Conservation (phyloP, 2,797 vertebrate species). For the Acanthis flammea region DNA sequence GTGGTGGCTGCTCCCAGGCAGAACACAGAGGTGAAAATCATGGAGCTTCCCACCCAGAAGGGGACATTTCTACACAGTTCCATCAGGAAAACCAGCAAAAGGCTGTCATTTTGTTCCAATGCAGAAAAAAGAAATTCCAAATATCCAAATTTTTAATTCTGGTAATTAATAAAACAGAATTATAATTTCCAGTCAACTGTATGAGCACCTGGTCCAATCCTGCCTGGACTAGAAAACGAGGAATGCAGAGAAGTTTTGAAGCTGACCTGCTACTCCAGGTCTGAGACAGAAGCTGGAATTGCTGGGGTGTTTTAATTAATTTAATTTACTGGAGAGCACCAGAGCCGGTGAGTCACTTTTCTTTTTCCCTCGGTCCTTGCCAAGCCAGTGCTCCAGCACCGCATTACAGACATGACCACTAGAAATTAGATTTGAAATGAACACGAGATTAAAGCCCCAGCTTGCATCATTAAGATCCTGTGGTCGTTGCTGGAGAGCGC, state of each 20-base stretch:
- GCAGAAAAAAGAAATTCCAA: background rate
- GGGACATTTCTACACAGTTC: background rate
- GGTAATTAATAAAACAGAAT: background rate
- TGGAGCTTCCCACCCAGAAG: background rate
- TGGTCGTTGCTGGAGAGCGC: background rate
- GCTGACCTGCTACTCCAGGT: background rate
- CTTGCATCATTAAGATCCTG: background rate
- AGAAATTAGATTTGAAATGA: background rate
- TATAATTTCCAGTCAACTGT: background rate
- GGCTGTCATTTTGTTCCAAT: background rate
- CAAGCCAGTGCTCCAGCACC: background rate
- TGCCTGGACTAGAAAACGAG: background rate
- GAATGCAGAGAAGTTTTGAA: background rate
- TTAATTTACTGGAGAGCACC: background rate
- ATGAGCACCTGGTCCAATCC: background rate
- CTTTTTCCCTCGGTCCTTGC: background rate
- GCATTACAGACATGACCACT: background rate
- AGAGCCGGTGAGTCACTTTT: background rate
- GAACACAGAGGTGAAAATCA: background rate
- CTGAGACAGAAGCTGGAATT: background rate
- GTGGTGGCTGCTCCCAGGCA: background rate
- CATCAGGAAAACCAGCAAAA: background rate
- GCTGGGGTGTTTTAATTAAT: constrained; percentile 1
- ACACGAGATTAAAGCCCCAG: background rate
- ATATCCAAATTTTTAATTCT: background rate